Evolutionary conservation across 2,888 invertebrate species (phyloP), one percentile per base, ranked within the genome.

Genomic region (Mantis religiosa): DNA sequence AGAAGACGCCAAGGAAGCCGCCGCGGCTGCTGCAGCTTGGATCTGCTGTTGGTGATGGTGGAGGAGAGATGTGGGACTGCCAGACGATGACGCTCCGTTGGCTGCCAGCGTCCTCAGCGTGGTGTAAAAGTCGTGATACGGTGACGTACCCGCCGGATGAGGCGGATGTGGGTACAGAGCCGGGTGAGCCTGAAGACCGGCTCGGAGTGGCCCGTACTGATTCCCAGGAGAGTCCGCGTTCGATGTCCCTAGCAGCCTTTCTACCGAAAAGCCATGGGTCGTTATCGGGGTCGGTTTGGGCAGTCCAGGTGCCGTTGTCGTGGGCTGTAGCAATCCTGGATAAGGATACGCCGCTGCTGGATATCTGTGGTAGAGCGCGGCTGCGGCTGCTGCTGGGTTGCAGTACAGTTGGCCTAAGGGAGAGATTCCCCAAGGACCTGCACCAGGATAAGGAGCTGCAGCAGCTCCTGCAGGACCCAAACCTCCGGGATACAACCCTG

Each of bases 131-230:
- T 95, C 94, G 91, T 94, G 93, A 2, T 93, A 92, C 85, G 91
- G 91, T 0, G 91, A 89, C 90, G 92, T 82, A 25, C 89, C 85
- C n/a, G 90, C 85, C 20, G 54, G 54, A 6, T 71, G n/a, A 2
- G 95, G 95, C 0, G 95, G 95, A 15, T 94, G 93, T 0, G 95
- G 94, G 91, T 95, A 95, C 84, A 95, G 91, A 0, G 95, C 94
- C 7, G 95, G 95, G 90, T 94, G 94, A 15, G 54, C 54, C 82
- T 92, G 92, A 9, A 87, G 87, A 3, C 90, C 91, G 20, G 92
- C 88, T 12, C 89, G 85, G 25, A 89, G 88, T 7, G 88, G 83
- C 14, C 85, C 87, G 88, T 89, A 89, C 28, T 92, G 92, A 0
- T 91, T 91, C 34, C 90, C 85, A 20, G 28, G 90, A 30, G 90